Evolutionary conservation across 2,797 vertebrate genomes (phyloP).

Genomic region (Borostomias antarcticus): DNA sequence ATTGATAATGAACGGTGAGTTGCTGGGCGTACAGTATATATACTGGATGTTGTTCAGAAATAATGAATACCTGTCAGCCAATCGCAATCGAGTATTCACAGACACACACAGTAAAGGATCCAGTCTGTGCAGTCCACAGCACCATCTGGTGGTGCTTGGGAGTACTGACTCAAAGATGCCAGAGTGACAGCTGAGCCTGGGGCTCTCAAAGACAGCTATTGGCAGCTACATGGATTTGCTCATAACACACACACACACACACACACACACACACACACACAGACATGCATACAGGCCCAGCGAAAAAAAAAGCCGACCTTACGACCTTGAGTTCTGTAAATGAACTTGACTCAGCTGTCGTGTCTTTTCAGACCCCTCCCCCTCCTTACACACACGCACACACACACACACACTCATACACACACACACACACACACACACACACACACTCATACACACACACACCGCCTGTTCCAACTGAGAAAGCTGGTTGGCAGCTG

Average conservation of each 20-base stretch:
- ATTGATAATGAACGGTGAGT: background rate
- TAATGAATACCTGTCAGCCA: background rate
- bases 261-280: background rate
- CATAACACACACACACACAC: constrained; percentile 14
- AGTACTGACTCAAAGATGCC: constrained; percentile 27
- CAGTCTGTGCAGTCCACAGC: constrained; percentile 26
- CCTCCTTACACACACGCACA: background rate
- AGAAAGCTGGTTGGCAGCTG: constrained; percentile 74
- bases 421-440: constrained; percentile 7
- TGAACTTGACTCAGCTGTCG: constrained; percentile 22
- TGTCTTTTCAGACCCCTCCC: background rate
- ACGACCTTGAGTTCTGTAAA: constrained; percentile 12
- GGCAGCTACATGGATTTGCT: constrained; percentile 30
- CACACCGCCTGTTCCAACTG: constrained; percentile 65
- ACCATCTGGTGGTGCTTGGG: constrained; percentile 59
- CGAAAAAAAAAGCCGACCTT: constrained; percentile 16
- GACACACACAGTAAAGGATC: background rate
- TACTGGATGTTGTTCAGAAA: background rate
- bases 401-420: constrained; percentile 7
- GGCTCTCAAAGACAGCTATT: constrained; percentile 57
- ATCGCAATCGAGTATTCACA: background rate
- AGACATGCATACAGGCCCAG: background rate
- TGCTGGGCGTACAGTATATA: background rate
- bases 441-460: too few species aligned
- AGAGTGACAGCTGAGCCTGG: constrained; percentile 66